A percentile compares a stretch with the other conserved stretches of the same genome.
phyloP scores from a whole-genome alignment of 2,797 vertebrate species.

The Lates japonicus region DNA sequence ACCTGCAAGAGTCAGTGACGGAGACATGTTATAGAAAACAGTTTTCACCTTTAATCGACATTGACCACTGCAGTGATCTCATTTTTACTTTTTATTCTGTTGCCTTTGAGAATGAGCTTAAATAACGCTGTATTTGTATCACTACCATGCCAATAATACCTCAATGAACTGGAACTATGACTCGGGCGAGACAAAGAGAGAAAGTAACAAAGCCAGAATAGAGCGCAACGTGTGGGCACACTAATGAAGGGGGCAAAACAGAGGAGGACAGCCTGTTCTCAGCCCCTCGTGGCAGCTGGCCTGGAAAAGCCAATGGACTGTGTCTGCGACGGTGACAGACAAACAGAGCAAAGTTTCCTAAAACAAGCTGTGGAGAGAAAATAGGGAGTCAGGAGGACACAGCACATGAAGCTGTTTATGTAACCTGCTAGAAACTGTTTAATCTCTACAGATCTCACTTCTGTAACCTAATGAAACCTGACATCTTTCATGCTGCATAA shows the following conservation, averaged over 20 bases:
- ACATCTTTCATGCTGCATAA: neutral
- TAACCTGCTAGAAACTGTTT: neutral
- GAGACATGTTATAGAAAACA: neutral
- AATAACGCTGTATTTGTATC: neutral
- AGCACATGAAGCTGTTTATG: neutral
- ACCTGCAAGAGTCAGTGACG: slow-evolving; percentile 6
- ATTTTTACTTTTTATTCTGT: neutral
- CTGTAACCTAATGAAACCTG: neutral
- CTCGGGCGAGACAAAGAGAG: neutral
- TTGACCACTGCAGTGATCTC: neutral
- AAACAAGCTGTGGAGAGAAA: slow-evolving; percentile 50
- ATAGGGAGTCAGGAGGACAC: neutral
- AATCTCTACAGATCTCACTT: neutral
- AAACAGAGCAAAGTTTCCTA: slow-evolving; percentile 60
- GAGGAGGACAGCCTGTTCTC: slow-evolving; percentile 60
- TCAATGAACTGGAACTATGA: slow-evolving; percentile 14
- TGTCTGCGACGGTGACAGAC: slow-evolving; percentile 44
- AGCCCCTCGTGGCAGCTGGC: slow-evolving; percentile 52
- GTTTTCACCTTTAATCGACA: neutral
- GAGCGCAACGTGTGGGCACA: neutral
- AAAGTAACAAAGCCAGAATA: slow-evolving; percentile 15
- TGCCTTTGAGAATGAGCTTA: slow-evolving; percentile 7
- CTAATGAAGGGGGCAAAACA: slow-evolving; percentile 46
- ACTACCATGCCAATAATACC: neutral
- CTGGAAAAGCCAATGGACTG: slow-evolving; percentile 62